Base-by-base conservation (phyloP, 2,888 invertebrate species). In the Drosophila conformis region DNA sequence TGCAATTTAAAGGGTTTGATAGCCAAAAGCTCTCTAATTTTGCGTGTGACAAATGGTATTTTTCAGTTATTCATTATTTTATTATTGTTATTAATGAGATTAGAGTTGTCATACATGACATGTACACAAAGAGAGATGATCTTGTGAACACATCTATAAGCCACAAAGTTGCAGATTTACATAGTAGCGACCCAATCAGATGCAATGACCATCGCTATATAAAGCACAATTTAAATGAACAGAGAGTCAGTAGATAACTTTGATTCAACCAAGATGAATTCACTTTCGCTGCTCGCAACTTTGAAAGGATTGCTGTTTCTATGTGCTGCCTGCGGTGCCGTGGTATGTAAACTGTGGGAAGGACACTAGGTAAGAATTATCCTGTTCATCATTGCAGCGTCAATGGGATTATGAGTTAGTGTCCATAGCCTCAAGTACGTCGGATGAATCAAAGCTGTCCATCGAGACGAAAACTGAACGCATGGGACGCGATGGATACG, bases 401-500 rank as follows among this genome's bases (percentile, higher is more conserved):
- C 56, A 56, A n/a, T 71, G 73, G 73, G 57, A 57, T 0, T 72
- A 58, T 11, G 84, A 81, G 15, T 53, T 57, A 0, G 2, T 68
- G n/a, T 73, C 69, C 1, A 0, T 81, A 7, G 8, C 2, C 0
- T 0, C 1, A 6, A 1, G 8, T 18, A 38, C 49, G 10, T 58
- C 84, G 40, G 82, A 80, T 46, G 49, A 40, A 2, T n/a, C 15
- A 2, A 48, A 67, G 21, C 0, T 80, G 0, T 13, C 10, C 2
- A 0, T 81, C 0, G 36, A 21, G 0, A 1, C 35, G 0, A 15
- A 35, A 2, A 48, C 38, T 2, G 65, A 68, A 2, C 78, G 78
- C 0, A 18, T 61, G 1, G 52, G 51, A 8, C 73, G 80, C 4
- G 67, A 70, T 2, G 65, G 66, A 2, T 68, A 38, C 18, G 60